A percentile compares a stretch with the other conserved stretches of the same genome.
Evolutionary conservation across 2,888 invertebrate species (phyloP).

Genomic region (Yponomeuta malinellus): DNA sequence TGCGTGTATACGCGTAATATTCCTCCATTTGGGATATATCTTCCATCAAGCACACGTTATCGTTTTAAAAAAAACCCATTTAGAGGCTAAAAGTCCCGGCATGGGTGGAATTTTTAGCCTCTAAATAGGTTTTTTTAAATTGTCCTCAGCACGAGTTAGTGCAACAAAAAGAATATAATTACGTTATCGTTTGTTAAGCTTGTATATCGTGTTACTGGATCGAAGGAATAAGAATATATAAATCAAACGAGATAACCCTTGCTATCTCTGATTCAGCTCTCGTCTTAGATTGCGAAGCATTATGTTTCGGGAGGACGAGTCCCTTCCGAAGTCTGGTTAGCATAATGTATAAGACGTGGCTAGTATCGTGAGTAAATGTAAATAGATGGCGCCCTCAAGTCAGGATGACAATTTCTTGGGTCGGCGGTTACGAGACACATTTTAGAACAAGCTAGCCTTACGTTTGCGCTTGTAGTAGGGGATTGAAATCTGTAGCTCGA

Average conservation of each 20-base stretch:
- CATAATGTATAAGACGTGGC: background rate
- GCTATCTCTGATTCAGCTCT: background rate
- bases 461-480: background rate
- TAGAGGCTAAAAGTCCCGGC: no score
- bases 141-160: no score
- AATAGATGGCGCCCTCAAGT: background rate
- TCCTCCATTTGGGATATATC: background rate
- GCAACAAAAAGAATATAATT: no score
- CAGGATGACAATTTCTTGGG: background rate
- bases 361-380: background rate
- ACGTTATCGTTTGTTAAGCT: background rate
- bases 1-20: background rate
- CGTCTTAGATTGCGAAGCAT: background rate
- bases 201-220: background rate
- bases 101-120: no score
- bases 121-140: no score
- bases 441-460: background rate
- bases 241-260: background rate
- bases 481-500: no score
- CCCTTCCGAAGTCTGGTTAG: background rate
- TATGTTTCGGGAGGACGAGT: background rate
- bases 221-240: background rate
- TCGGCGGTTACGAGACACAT: background rate
- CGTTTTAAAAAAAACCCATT: background rate
- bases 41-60: background rate